These are phyloP conservation scores for Caenorhabditis virilis DNA, from an alignment of 2,888 invertebrate species.

Conservation along the genomic window DNA sequence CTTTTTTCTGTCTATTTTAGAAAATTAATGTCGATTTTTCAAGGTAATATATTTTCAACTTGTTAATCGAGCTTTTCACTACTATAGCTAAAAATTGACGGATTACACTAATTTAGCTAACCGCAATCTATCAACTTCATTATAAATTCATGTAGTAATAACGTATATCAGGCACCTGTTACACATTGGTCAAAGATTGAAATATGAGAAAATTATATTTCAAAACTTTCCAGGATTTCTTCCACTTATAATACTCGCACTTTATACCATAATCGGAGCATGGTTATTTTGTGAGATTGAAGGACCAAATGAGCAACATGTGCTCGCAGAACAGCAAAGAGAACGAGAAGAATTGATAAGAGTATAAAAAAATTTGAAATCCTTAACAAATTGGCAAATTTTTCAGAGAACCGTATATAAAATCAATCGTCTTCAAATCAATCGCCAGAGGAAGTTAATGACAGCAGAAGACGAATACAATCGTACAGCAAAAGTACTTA, in stretches of 20 bases:
- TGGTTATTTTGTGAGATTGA: slow-evolving; percentile 58
- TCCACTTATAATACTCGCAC: slow-evolving; percentile 48
- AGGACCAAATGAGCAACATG: slow-evolving; percentile 57
- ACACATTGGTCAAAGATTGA: no score
- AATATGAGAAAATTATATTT: slow-evolving; percentile 1
- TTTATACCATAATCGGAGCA: slow-evolving; percentile 61
- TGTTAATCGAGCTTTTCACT: no score
- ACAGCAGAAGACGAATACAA: slow-evolving; percentile 60
- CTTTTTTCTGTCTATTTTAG: not conserved
- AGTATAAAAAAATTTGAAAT: slow-evolving; percentile 17
- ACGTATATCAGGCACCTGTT: no score
- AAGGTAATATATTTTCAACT: no score
- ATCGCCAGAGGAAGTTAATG: slow-evolving; percentile 37
- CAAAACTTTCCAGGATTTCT: slow-evolving; percentile 36
- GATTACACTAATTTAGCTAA: no score
- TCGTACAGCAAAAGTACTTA: slow-evolving; percentile 56
- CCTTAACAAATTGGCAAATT: slow-evolving; percentile 1
- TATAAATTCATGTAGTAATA: no score
- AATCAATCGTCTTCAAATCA: slow-evolving; percentile 56
- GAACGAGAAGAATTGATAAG: slow-evolving; percentile 56
- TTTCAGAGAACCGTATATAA: slow-evolving; percentile 60
- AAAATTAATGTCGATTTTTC: no score
- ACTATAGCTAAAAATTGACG: no score
- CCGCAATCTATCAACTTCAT: no score
- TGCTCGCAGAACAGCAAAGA: slow-evolving; percentile 49